Evolutionary conservation across 1,140 invertebrate species (phyloP).

Genomic region (Drosophila tristis): DNA sequence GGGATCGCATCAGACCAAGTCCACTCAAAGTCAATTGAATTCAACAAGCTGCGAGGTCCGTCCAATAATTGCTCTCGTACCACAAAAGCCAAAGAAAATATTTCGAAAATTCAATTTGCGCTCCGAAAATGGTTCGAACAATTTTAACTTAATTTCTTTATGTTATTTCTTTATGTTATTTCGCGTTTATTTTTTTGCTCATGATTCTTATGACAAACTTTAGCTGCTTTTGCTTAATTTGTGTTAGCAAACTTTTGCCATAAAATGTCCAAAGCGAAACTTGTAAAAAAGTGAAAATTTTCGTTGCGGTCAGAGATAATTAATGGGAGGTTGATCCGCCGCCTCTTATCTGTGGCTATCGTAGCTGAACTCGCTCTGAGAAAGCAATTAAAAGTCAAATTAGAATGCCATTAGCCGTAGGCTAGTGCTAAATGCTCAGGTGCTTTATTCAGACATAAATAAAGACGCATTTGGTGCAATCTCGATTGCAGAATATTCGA

Average conservation of each 20-base stretch:
- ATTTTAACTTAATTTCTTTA: conserved; percentile 32
- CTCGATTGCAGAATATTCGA: conserved; percentile 16
- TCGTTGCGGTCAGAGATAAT: conserved; percentile 71
- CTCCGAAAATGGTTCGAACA: conserved; percentile 50
- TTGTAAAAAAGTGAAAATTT: conserved; percentile 58
- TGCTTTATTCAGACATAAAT: conserved; percentile 48
- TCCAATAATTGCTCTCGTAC: conserved; percentile 42
- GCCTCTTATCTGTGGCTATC: conserved; percentile 53
- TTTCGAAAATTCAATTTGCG: conserved; percentile 68
- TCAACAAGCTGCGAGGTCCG: conserved; percentile 22
- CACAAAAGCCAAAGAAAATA: conserved; percentile 16
- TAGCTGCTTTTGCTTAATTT: conserved; percentile 48
- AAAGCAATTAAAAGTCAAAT: conserved; percentile 78
- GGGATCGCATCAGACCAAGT: neutral
- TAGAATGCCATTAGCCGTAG: conserved; percentile 65
- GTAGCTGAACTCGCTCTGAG: conserved; percentile 31
- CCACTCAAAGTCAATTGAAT: conserved; percentile 28
- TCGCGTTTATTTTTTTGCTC: neutral
- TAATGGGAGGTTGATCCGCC: conserved; percentile 55
- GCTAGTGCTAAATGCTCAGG: conserved; percentile 56
- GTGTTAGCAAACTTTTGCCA: conserved; percentile 70
- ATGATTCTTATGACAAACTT: conserved; percentile 46
- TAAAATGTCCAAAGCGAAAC: conserved; percentile 61
- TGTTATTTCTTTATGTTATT: conserved; percentile 10
- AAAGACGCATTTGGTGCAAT: conserved; percentile 20